These are phyloP conservation scores for Amiota minor DNA, from an alignment of 2,888 invertebrate genomes.

Conservation along the genomic window DNA sequence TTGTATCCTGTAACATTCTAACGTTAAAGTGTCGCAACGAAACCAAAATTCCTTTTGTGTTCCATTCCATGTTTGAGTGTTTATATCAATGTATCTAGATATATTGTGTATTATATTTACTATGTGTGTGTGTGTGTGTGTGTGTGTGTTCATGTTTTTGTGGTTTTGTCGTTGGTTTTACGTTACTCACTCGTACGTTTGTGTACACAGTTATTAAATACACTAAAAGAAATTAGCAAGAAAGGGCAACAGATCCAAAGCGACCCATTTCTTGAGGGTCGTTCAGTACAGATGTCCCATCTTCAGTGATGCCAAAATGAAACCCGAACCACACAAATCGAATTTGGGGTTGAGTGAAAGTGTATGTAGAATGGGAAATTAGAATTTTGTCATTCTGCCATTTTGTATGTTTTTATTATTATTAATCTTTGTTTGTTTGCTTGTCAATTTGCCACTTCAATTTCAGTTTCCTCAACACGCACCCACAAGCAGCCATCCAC, in stretches of 20 bases:
- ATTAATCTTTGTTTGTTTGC: slow-evolving; percentile 30
- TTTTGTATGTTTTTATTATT: too few relatives aligned
- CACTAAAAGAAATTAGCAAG: slow-evolving; percentile 17
- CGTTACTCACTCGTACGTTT: background rate
- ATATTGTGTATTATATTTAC: slow-evolving; percentile 37
- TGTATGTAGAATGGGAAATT: too few relatives aligned
- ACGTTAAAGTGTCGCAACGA: slow-evolving; percentile 60
- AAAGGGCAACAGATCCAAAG: too few relatives aligned
- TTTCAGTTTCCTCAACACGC: too few relatives aligned
- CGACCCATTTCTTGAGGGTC: too few relatives aligned
- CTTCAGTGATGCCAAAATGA: too few relatives aligned
- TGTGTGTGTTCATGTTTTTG: background rate
- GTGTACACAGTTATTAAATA: slow-evolving; percentile 3
- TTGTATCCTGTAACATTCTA: background rate
- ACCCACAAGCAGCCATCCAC: background rate
- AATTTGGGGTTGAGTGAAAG: too few relatives aligned
- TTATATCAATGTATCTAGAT: background rate
- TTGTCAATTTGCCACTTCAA: slow-evolving; percentile 18
- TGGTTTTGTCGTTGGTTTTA: background rate
- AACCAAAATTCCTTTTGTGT: slow-evolving; percentile 46
- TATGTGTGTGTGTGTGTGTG: slow-evolving; percentile 34
- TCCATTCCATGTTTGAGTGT: background rate
- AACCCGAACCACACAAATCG: too few relatives aligned
- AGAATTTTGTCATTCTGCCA: too few relatives aligned
- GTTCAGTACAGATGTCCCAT: too few relatives aligned